Percentiles rank a stretch among this genome's conserved stretches.
phyloP scores from a whole-genome alignment of 2,797 vertebrate species.

The Rhincodon typus region DNA sequence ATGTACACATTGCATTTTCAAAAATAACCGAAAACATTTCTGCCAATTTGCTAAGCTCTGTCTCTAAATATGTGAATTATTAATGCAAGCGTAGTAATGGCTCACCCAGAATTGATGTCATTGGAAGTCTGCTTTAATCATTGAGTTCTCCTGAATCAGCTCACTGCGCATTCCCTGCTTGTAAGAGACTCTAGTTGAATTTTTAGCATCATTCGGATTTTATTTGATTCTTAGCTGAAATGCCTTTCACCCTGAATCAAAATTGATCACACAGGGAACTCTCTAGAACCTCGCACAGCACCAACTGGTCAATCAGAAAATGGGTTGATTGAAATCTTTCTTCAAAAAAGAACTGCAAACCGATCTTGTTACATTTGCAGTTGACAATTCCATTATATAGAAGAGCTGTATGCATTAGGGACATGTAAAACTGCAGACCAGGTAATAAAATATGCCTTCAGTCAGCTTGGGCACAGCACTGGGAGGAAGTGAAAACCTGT shows the following conservation, averaged over 20 bases:
- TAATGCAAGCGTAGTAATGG: background rate
- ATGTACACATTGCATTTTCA: background rate
- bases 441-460: background rate
- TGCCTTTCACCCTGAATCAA: background rate
- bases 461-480: background rate
- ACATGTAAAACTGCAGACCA: slow-evolving; percentile 1
- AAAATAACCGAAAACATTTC: background rate
- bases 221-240: background rate
- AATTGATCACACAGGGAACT: too few relatives aligned
- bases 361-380: slow-evolving; percentile 1
- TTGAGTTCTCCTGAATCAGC: background rate
- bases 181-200: background rate
- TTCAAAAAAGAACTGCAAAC: background rate
- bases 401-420: background rate
- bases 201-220: background rate
- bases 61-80: background rate
- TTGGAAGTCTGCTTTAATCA: background rate
- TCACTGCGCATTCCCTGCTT: background rate
- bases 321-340: background rate
- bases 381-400: slow-evolving; percentile 5
- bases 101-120: background rate
- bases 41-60: background rate
- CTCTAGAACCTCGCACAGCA: background rate
- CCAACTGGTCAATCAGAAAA: background rate
- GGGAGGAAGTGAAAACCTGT: background rate